phyloP scores from a whole-genome alignment of 1,140 invertebrate species.

The Drosophila ogumai region DNA sequence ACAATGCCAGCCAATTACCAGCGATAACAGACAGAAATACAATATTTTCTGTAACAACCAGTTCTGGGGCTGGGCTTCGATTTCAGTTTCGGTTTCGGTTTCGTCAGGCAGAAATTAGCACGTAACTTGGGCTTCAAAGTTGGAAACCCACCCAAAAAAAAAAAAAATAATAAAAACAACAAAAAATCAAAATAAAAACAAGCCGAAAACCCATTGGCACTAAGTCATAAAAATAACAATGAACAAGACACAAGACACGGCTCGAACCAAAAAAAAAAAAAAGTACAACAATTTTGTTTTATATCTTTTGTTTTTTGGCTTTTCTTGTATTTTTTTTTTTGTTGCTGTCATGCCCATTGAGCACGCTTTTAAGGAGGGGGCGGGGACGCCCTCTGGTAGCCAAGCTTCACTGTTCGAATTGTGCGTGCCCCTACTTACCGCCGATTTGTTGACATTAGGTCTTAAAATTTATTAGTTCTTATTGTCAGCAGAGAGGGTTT shows the following conservation, averaged over 20 bases:
- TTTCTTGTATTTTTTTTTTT: conserved; percentile 18
- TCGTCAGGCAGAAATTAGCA: conserved; percentile 59
- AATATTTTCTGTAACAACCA: conserved; percentile 41
- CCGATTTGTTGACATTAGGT: conserved; percentile 74
- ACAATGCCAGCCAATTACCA: conserved; percentile 57
- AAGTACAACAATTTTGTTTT: conserved; percentile 37
- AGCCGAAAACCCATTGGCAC: conserved; percentile 39
- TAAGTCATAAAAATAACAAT: conserved; percentile 77
- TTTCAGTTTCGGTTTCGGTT: conserved; percentile 51
- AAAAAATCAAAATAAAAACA: conserved; percentile 6
- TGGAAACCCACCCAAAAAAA: conserved; percentile 19
- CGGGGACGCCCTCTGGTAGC: conserved; percentile 14
- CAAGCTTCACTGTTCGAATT: conserved; percentile 6
- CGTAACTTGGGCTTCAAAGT: conserved; percentile 28
- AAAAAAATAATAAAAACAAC: neutral
- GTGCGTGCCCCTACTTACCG: conserved; percentile 50
- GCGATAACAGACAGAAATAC: conserved; percentile 40
- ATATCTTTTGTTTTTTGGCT: conserved; percentile 22
- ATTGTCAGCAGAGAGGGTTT: conserved; percentile 57
- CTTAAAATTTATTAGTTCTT: conserved; percentile 78
- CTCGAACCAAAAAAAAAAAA: conserved; percentile 35
- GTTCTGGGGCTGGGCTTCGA: conserved; percentile 26
- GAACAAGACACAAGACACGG: conserved; percentile 62
- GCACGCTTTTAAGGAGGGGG: conserved; percentile 37
- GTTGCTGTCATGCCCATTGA: conserved; percentile 72